Evolutionary conservation across 2,113 vertebrate species (phyloP).

Genomic region (Dasyprocta punctata): DNA sequence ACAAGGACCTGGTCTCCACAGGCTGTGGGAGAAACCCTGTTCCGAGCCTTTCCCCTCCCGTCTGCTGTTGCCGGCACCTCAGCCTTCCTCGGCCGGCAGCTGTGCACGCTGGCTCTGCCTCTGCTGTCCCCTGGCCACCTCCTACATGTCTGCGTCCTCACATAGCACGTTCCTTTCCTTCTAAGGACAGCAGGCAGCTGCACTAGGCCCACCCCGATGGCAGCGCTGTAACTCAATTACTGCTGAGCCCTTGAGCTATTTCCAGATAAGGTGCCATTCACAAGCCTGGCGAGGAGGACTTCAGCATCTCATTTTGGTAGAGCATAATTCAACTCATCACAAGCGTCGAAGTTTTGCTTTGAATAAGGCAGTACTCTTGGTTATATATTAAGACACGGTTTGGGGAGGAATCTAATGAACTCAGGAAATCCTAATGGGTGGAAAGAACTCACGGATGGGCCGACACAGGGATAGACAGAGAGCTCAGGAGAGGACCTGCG

Average conservation of each 20-base stretch:
- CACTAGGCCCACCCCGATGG: background rate
- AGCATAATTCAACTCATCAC: background rate
- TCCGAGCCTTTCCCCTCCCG: rapidly evolving
- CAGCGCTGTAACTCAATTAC: background rate
- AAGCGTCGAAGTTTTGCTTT: background rate
- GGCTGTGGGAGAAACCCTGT: background rate
- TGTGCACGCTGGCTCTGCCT: rapidly evolving
- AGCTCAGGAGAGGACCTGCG: background rate
- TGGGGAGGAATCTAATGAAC: background rate
- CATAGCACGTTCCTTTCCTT: background rate
- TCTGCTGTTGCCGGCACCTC: rapidly evolving
- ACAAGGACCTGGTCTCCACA: rapidly evolving
- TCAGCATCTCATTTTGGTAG: background rate
- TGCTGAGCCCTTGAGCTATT: background rate
- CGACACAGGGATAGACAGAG: too few species aligned
- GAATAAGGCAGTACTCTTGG: background rate
- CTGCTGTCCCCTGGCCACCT: background rate
- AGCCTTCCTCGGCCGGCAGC: background rate
- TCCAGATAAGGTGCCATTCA: background rate
- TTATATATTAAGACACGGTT: background rate
- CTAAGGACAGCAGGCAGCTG: too few species aligned
- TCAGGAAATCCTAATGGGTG: background rate
- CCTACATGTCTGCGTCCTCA: background rate
- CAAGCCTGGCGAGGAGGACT: background rate
- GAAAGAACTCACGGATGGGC: background rate